Evolutionary conservation across 2,888 invertebrate species (phyloP).

Genomic region (Lepidochrysops patricia): DNA sequence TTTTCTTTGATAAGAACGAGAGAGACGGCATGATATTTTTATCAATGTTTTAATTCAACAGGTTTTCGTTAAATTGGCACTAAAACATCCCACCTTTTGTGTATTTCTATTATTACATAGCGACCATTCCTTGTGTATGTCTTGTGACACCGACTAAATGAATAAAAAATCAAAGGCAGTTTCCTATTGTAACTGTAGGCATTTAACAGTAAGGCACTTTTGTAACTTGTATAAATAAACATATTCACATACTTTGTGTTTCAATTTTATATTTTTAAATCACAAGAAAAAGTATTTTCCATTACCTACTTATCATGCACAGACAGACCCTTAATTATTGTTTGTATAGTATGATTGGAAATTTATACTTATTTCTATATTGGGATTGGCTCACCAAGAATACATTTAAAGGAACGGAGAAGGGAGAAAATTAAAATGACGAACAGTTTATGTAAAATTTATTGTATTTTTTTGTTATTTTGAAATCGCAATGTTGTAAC

Average conservation of each 20-base stretch:
- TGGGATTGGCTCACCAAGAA: no score
- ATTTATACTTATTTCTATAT: no score
- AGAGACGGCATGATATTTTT: no score
- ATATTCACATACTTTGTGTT: slow-evolving; percentile 7
- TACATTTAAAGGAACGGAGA: no score
- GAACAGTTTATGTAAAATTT: slow-evolving; percentile 70
- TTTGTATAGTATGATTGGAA: no score
- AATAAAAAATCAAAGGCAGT: not conserved
- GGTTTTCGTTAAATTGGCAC: no score
- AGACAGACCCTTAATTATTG: no score
- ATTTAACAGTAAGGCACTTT: slow-evolving; percentile 37
- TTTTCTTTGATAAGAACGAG: no score
- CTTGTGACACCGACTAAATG: not conserved
- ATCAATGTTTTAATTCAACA: no score
- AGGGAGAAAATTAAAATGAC: slow-evolving; percentile 23
- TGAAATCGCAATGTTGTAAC: slow-evolving; percentile 76
- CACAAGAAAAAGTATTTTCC: no score
- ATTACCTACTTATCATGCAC: no score
- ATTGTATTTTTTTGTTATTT: slow-evolving; percentile 77
- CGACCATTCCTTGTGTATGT: slow-evolving; percentile 1
- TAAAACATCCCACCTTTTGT: not conserved
- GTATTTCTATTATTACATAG: not conserved
- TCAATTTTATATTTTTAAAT: no score
- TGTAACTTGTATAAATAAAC: slow-evolving; percentile 46
- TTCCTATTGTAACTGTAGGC: not conserved